Base-by-base conservation (phyloP, 2,888 invertebrate genomes). In the Diogma glabrata region DNA sequence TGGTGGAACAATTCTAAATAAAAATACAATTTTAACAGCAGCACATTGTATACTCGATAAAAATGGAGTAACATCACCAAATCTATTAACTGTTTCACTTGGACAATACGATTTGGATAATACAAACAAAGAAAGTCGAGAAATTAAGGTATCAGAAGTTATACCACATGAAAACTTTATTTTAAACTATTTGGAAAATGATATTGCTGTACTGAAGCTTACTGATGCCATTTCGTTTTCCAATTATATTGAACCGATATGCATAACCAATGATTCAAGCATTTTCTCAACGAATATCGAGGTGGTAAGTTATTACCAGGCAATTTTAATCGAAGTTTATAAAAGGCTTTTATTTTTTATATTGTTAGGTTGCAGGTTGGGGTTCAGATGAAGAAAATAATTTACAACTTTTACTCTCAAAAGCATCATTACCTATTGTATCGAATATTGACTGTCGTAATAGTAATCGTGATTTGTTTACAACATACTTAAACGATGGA, bases 131-230 rank as follows among this genome's bases (percentile, higher is more conserved):
- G 12, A 12, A 22, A 5, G 22, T 5, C 20, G 14, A 12, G 43
- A 22, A n/a, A 7, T 22, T 22, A n/a, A 5, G 3, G 43, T 43
- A 3, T n/a, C 9, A 14, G n/a, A 14, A 8, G 22, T 43, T 5
- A 22, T 43, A n/a, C 43, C 22, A 22, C 43, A 43, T 14, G 43
- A 43, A 43, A 12, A 43, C 9, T 43, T 14, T 43, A 14, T 14
- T 43, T 12, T n/a, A 22, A 43, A 12, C 7, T 43, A 43, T 43
- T 43, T 43, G 9, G 43, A 43, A 22, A 43, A 43, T 43, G 43
- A 43, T 22, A 43, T 43, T 12, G 43, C 43, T 3, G 2, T 43
- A 4, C n/a, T 43, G 6, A 43, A 43, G 14, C 23, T 22, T 3
- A 8, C 12, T 4, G 6, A 12, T 8, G 20, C 3, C 8, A 43